A percentile compares a stretch with the other conserved stretches of the same genome.
Conservation (phyloP, 2,113 vertebrate species). For the Columbina picui region DNA sequence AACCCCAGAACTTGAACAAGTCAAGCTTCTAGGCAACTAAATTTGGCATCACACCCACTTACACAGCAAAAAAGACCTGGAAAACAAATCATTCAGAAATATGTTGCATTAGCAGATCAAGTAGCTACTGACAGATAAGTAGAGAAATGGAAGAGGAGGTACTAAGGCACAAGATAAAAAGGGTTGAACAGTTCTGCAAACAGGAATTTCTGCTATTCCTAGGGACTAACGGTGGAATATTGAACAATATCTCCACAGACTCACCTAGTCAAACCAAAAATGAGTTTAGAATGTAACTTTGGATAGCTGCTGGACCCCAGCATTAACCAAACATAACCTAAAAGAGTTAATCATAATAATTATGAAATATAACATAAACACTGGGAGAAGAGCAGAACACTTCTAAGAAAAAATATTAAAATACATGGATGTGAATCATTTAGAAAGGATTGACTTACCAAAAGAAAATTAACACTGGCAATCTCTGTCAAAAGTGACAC, state of each 20-base stretch:
- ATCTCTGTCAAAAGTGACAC: not conserved
- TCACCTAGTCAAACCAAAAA: not conserved
- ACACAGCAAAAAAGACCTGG: not conserved
- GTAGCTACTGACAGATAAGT: not conserved
- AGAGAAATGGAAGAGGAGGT: not conserved
- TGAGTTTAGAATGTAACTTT: not conserved
- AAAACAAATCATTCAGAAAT: not conserved
- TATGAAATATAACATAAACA: not conserved
- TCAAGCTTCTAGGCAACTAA: not conserved
- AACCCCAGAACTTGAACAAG: not conserved
- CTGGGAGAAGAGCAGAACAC: not conserved
- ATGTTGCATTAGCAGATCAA: not conserved
- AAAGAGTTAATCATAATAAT: not conserved
- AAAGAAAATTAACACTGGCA: not conserved
- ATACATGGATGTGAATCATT: accelerated
- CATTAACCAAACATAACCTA: not conserved
- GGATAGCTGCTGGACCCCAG: not conserved
- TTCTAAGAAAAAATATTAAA: not conserved
- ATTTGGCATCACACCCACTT: not conserved
- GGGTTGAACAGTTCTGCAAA: not conserved
- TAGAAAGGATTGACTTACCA: not conserved
- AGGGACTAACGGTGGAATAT: not conserved
- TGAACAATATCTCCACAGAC: not conserved
- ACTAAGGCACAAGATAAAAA: not conserved
- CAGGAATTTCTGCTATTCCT: not conserved